Percentiles rank a stretch among this genome's conserved stretches.
Conservation (phyloP, 1,140 invertebrate genomes). For the Acromyrmex heyeri region DNA sequence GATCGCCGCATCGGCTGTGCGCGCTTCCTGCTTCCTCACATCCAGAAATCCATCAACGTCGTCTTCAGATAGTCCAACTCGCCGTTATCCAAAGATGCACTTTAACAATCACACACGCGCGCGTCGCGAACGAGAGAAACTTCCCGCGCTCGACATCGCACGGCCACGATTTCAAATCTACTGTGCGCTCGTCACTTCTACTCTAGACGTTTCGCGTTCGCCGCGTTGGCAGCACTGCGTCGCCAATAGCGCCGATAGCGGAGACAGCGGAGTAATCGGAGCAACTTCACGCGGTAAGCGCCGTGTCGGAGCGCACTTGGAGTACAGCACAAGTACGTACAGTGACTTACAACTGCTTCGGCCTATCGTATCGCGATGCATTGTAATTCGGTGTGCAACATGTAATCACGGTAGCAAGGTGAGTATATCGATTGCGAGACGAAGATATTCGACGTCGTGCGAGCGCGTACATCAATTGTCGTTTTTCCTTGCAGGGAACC, state of each 20-base stretch:
- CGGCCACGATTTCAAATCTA: not conserved
- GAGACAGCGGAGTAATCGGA: too few relatives aligned
- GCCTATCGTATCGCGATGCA: slow-evolving; percentile 32
- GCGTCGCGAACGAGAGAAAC: not conserved
- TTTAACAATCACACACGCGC: too few relatives aligned
- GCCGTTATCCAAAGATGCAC: not conserved
- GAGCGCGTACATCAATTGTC: not conserved
- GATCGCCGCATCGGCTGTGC: not conserved
- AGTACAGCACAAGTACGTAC: not conserved
- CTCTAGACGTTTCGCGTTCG: not conserved
- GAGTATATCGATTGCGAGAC: not conserved
- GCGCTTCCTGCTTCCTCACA: not conserved
- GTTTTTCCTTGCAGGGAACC: slow-evolving; percentile 58
- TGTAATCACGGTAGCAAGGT: slow-evolving; percentile 65
- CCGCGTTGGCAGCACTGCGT: slow-evolving; percentile 48
- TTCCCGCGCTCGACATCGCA: not conserved
- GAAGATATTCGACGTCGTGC: not conserved
- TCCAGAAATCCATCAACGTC: not conserved
- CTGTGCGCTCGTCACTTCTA: not conserved
- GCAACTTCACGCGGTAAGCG: not conserved
- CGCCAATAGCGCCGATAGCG: not conserved
- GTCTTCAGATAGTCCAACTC: not conserved
- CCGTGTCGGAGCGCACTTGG: not conserved
- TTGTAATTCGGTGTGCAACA: slow-evolving; percentile 59
- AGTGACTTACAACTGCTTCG: not conserved